phyloP scores from a whole-genome alignment of 2,888 invertebrate genomes.

The Zonitis immaculata region DNA sequence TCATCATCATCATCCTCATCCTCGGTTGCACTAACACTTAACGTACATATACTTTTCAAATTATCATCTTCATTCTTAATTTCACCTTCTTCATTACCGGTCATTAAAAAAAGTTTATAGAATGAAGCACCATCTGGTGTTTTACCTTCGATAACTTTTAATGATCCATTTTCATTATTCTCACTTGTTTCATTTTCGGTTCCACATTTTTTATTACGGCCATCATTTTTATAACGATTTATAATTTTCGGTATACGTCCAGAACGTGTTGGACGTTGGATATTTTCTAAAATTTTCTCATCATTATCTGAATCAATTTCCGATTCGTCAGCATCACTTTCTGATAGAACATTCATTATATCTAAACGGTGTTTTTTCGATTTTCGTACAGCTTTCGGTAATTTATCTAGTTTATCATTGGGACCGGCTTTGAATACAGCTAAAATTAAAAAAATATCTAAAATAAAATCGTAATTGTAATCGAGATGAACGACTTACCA shows the following conservation, averaged over 20 bases:
- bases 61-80: conserved; percentile 9
- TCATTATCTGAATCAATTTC: conserved; percentile 26
- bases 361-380: conserved; percentile 17
- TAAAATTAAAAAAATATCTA: no score
- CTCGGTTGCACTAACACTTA: conserved; percentile 21
- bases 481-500: conserved; percentile 11
- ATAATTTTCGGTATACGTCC: conserved; percentile 45
- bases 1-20: conserved; percentile 19
- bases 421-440: neutral
- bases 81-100: conserved; percentile 28
- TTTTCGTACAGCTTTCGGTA: conserved; percentile 14
- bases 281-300: conserved; percentile 31
- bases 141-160: conserved; percentile 51
- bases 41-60: conserved; percentile 28
- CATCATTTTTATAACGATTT: conserved; percentile 9
- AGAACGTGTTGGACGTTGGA: conserved; percentile 47
- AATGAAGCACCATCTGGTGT: conserved; percentile 47
- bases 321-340: conserved; percentile 33
- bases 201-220: conserved; percentile 1
- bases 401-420: conserved; percentile 7
- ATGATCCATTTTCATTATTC: conserved; percentile 49
- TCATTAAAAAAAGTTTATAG: conserved; percentile 53
- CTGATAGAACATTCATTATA: conserved; percentile 28
- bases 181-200: conserved; percentile 2
- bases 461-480: no score